Evolutionary conservation across 2,113 vertebrate genomes (phyloP), one percentile per base, ranked within the genome.

Genomic region (Ctenomys sociabilis): DNA sequence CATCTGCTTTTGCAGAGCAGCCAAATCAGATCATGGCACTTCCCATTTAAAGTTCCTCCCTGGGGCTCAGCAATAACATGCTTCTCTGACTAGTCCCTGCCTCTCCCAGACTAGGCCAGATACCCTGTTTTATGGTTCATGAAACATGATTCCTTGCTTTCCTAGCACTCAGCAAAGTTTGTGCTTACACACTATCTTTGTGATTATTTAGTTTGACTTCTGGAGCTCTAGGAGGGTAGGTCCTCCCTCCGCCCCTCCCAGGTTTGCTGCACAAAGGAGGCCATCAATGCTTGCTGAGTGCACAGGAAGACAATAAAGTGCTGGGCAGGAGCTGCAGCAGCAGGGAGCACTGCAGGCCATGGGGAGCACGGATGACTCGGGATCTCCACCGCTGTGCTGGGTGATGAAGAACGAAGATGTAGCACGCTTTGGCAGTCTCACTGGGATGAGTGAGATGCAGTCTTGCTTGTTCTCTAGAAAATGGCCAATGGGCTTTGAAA

Each of bases 181-280:
- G 32, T 40, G 2, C 19, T 26, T 43, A 32, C 49, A 12, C 43
- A 49, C 30, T 22, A 6, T 2, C 1, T 63, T 21, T 72, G 78
- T 35, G 26, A n/a, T 73, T 28, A 26, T 61, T 73, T 3, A 30
- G 6, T 37, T 63, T 63, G 54, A 61, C 26, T 3, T 26, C 0
- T 54, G 70, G 24, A 21, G 70, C 59, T 64, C 0, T 43, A 7
- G 16, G 22, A 49, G 26, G 52, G n/a, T 0, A 37, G 43, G 24
- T 16, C 19, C 78, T 12, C 45, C 32, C 84, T 1, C 16, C 30
- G 0, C 1, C 7, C 22, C 0, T 24, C 40, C 28, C 0, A 0
- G n/a, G 7, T 37, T 19, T 21, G 49, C 66, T 0, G 0, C 14
- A 11, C 0, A 22, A 0, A 40, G 26, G 12, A 30, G 12, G 73